Conservation (phyloP, 1,140 invertebrate species). For the Cotesia vestalis region DNA sequence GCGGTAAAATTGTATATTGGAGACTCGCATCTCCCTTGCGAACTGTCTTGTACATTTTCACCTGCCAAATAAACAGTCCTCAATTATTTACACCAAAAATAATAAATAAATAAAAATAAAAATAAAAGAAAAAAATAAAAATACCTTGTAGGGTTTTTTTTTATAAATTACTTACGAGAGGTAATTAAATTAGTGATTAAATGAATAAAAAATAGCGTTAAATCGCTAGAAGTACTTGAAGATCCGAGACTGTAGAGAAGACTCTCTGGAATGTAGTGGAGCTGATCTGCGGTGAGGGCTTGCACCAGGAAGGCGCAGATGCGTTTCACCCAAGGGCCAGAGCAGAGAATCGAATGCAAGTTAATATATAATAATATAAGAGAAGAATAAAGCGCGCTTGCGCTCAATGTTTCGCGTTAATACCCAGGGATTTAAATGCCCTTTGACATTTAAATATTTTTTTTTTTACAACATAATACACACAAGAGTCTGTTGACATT, state of each 20-base stretch:
- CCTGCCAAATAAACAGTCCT: conserved; percentile 34
- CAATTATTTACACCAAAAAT: conserved; percentile 26
- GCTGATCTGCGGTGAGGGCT: conserved; percentile 5
- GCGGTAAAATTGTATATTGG: conserved; percentile 77
- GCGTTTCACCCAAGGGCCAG: conserved; percentile 4
- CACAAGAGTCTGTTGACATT: conserved; percentile 9
- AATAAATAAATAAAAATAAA: conserved; percentile 12
- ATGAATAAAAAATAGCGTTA: too few species aligned
- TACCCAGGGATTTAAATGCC: conserved; percentile 16
- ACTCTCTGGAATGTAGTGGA: conserved; percentile 24
- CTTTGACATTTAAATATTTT: conserved; percentile 13
- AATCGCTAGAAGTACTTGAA: too few species aligned
- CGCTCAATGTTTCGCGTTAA: conserved; percentile 2
- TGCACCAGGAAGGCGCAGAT: conserved; percentile 18
- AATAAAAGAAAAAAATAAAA: too few species aligned
- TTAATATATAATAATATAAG: conserved; percentile 2
- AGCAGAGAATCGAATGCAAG: neutral
- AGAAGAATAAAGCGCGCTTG: conserved; percentile 16
- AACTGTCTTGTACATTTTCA: conserved; percentile 76
- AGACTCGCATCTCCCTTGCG: conserved; percentile 76
- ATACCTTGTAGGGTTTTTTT: neutral
- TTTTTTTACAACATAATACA: neutral
- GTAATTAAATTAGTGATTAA: too few species aligned
- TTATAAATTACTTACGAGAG: too few species aligned
- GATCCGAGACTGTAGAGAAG: neutral